A percentile compares a stretch with the other conserved stretches of the same genome.
These are phyloP conservation scores for Coracopsis vasa DNA, from an alignment of 2,113 vertebrate species.

Conservation along the genomic window DNA sequence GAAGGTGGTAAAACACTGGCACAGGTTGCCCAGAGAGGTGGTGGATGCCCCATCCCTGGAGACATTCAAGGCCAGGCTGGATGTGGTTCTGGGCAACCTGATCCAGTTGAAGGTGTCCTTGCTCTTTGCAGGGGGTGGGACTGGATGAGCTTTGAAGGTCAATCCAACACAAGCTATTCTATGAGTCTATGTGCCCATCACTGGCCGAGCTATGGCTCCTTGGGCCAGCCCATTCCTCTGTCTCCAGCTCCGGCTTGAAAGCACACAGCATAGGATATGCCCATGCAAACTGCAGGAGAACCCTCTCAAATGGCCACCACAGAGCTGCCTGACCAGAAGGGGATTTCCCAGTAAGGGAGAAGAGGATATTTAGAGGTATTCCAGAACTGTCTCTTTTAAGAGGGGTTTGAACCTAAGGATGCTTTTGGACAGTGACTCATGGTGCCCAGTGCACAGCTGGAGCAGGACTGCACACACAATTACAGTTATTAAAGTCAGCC, in stretches of 20 bases:
- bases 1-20: background rate
- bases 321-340: background rate
- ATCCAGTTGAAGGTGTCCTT: background rate
- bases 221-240: background rate
- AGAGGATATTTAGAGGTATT: background rate
- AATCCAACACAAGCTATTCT: background rate
- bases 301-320: background rate
- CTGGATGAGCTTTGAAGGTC: background rate
- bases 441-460: background rate
- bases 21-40: background rate
- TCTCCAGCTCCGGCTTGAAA: background rate
- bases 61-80: background rate
- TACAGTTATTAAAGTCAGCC: conserved; percentile 22
- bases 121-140: background rate
- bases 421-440: background rate
- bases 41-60: background rate
- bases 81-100: background rate
- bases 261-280: background rate
- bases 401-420: background rate
- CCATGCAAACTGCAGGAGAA: background rate
- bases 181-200: fast-evolving
- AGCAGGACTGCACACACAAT: background rate
- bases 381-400: background rate
- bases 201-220: fast-evolving
- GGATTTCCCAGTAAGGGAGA: background rate